Conservation (phyloP, 2,113 vertebrate genomes). For the Psettodes erumei region DNA sequence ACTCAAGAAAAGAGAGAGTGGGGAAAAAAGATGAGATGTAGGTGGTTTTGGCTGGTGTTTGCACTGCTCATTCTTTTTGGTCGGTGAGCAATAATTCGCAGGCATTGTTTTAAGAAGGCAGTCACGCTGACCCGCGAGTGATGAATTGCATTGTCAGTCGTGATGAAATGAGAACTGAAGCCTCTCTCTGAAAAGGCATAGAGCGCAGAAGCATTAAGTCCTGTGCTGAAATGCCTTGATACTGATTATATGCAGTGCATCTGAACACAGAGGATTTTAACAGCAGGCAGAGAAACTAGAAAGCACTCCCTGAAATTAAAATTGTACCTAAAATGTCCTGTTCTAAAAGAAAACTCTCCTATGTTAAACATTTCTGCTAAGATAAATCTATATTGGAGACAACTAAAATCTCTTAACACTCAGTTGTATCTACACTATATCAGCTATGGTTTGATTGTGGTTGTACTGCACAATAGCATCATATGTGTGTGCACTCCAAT, state of each 20-base stretch:
- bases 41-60: conserved; percentile 29
- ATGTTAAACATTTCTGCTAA: too few species aligned
- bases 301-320: too few species aligned
- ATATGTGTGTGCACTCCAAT: too few species aligned
- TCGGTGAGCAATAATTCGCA: conserved; percentile 63
- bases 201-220: conserved; percentile 24
- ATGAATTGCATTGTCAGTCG: conserved; percentile 72
- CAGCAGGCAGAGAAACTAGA: conserved; percentile 2
- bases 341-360: too few species aligned
- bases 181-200: conserved; percentile 52
- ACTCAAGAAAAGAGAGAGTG: conserved; percentile 2
- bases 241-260: conserved; percentile 30
- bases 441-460: too few species aligned
- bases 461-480: too few species aligned
- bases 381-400: too few species aligned
- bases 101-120: conserved; percentile 63
- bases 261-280: conserved; percentile 32
- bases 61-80: conserved; percentile 50
- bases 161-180: conserved; percentile 70
- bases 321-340: too few species aligned
- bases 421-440: too few species aligned
- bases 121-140: conserved; percentile 52
- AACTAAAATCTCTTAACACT: too few species aligned
- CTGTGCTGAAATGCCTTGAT: conserved; percentile 50
- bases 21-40: conserved; percentile 32